These are phyloP conservation scores for Baronia brevicornis DNA, from an alignment of 2,888 invertebrate species.

Conservation along the genomic window DNA sequence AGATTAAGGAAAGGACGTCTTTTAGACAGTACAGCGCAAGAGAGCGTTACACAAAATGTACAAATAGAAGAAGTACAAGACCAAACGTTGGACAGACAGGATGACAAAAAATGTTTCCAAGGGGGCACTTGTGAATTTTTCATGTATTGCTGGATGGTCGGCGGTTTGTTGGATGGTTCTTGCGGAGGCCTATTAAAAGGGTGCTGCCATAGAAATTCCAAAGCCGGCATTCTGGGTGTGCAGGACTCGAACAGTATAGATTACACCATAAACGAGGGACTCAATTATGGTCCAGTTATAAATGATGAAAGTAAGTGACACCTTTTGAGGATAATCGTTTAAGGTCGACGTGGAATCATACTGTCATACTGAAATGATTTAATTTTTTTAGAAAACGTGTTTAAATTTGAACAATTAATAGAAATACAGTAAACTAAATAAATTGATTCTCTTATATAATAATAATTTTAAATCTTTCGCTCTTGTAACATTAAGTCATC, in stretches of 20 bases:
- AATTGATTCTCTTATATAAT: background rate
- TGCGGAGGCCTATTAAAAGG: slow-evolving; percentile 89
- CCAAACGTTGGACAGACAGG: slow-evolving; percentile 33
- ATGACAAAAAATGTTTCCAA: slow-evolving; percentile 78
- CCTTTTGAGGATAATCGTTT: slow-evolving; percentile 5
- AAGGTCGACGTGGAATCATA: slow-evolving; percentile 1
- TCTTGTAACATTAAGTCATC: background rate
- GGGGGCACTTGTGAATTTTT: slow-evolving; percentile 93
- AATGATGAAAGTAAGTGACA: slow-evolving; percentile 85
- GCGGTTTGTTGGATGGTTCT: slow-evolving; percentile 89
- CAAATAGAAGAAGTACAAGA: slow-evolving; percentile 21
- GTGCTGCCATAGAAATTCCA: slow-evolving; percentile 88
- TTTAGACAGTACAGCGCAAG: slow-evolving; percentile 24
- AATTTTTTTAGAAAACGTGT: background rate
- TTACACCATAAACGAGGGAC: slow-evolving; percentile 76
- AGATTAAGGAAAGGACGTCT: slow-evolving; percentile 39
- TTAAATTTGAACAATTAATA: no score
- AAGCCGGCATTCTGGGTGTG: slow-evolving; percentile 78
- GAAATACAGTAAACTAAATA: no score
- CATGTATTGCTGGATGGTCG: slow-evolving; percentile 93
- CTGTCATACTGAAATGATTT: slow-evolving; percentile 17
- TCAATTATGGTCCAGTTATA: slow-evolving; percentile 82
- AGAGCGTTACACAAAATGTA: slow-evolving; percentile 17
- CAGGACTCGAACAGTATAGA: slow-evolving; percentile 79
- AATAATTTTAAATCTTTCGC: background rate